A percentile compares a stretch with the other conserved stretches of the same genome.
Evolutionary conservation across 2,888 invertebrate genomes (phyloP).

Genomic region (Eudasyphora cyanicolor): DNA sequence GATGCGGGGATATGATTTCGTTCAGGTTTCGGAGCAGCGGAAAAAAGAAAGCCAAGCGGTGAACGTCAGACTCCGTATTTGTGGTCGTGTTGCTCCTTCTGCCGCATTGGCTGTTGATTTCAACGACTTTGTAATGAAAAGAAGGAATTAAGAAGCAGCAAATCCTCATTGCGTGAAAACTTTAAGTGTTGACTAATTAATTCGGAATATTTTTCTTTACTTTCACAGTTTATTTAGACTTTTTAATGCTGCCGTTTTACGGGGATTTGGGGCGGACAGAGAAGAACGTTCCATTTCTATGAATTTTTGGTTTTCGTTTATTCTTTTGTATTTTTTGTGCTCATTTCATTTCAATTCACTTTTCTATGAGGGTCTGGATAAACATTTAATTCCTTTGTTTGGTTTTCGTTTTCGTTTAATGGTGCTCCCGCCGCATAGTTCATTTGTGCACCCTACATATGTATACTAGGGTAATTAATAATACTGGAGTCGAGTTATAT

Average conservation of each 20-base stretch:
- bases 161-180: slow-evolving; percentile 57
- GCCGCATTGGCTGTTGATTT: neutral
- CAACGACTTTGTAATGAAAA: neutral
- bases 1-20: neutral
- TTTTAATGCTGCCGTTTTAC: slow-evolving; percentile 24
- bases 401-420: neutral
- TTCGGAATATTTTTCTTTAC: slow-evolving; percentile 41
- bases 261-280: neutral
- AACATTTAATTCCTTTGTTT: neutral
- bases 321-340: slow-evolving; percentile 2
- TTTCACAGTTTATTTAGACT: slow-evolving; percentile 36
- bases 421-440: neutral
- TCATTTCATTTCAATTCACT: neutral
- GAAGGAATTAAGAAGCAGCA: slow-evolving; percentile 43
- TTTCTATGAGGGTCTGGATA: neutral
- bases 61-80: neutral
- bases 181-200: slow-evolving; percentile 65
- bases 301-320: neutral
- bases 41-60: neutral
- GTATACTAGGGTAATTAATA: too few species aligned
- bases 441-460: neutral
- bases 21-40: neutral
- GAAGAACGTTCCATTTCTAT: neutral
- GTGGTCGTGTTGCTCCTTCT: neutral
- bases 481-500: too few species aligned